Evolutionary conservation across 2,113 vertebrate species (phyloP), one percentile per base, ranked within the genome.

Genomic region (Epinephelus moara): DNA sequence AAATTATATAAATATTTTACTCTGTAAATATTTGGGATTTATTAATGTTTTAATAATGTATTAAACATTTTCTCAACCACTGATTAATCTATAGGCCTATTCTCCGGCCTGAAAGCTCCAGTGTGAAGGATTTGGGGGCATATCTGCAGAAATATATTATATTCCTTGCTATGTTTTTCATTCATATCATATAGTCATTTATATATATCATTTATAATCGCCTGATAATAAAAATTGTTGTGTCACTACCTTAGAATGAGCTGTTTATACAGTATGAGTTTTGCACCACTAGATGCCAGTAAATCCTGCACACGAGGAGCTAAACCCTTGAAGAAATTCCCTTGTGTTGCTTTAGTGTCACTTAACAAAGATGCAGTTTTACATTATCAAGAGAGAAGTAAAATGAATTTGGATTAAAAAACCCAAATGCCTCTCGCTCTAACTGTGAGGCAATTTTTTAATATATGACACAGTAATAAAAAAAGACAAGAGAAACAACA

Each of bases 401-500:
- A 73, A 18, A 47, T 11, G 42, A 4, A 66, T 66, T 66, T 25
- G 10, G 15, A 15, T 37, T 57, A 4, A 56, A 23, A 67, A 49
- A 13, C 5, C 25, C 18, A 64, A 13, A 57, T 47, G 10, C 23
- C 1, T 47, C 6, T 3, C 10, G 8, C 30, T 55, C n/a, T 21
- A 50, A 52, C 4, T 42, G 30, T 42, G 45, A 17, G 42, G n/a
- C 30, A 71, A n/a, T 27, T 45, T 45, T 23, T 56, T 23, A 3
- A 60, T 13, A 14, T 57, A 37, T 27, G 3, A 10, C 14, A 8
- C 18, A 8, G 9, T 45, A 8, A 13, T 30, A 0, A 47, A 70
- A 37, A 3, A 10, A 75, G 7, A 77, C 52, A 70, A 64, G 13
- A 78, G 18, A 73, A 62, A 73, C n/a, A 66, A 42, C 25, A 76